A percentile compares a stretch with the other conserved stretches of the same genome.
Conservation (phyloP, 2,888 invertebrate species). For the Macrostomum cliftonense region DNA sequence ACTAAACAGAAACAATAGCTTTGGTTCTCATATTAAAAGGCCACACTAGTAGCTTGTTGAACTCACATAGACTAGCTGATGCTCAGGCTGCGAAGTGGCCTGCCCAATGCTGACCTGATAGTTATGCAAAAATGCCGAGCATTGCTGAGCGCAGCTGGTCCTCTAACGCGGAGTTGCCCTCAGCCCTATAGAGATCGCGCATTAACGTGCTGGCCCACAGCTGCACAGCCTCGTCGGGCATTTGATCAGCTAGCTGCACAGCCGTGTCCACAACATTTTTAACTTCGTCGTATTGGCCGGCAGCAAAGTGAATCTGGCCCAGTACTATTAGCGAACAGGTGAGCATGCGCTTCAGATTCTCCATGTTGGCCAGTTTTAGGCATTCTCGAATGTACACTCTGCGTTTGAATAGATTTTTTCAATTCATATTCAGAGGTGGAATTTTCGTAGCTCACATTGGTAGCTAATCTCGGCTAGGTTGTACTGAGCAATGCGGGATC, state of each 20-base stretch:
- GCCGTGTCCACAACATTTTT: constrained; percentile 98
- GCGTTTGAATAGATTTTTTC: no score
- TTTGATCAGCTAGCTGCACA: constrained; percentile 91
- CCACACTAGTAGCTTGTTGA: no score
- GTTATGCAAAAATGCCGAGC: no score
- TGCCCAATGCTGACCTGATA: no score
- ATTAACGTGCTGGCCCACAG: constrained; percentile 90
- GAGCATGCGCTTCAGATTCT: constrained; percentile 83
- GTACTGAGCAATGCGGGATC: no score
- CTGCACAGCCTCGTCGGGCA: constrained; percentile 94
- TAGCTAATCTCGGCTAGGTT: no score
- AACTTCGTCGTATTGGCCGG: constrained; percentile 60
- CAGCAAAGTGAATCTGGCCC: constrained; percentile 82
- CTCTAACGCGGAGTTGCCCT: constrained; percentile 4
- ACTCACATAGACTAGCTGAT: no score
- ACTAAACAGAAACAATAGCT: no score
- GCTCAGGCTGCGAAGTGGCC: no score
- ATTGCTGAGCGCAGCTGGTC: constrained; percentile 1
- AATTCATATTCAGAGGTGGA: no score
- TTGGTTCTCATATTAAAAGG: no score
- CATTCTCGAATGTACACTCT: constrained; percentile 65
- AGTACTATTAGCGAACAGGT: constrained; percentile 83
- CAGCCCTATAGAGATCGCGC: constrained; percentile 44
- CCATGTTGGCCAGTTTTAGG: constrained; percentile 90
- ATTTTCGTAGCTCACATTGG: no score